Percentiles rank a stretch among this genome's conserved stretches.
phyloP scores from a whole-genome alignment of 2,113 vertebrate genomes.

The Coryphaenoides rupestris region DNA sequence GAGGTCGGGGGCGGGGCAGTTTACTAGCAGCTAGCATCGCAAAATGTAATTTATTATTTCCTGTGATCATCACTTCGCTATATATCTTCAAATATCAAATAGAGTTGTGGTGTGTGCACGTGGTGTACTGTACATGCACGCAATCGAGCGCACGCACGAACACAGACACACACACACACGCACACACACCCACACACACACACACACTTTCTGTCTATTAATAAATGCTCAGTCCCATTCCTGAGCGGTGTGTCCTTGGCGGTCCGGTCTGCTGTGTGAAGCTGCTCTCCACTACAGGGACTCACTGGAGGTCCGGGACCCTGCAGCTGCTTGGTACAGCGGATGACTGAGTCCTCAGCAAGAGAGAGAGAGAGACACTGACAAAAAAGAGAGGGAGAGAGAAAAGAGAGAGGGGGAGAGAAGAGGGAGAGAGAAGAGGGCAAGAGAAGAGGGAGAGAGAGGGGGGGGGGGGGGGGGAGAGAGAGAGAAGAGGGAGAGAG shows the following conservation, averaged over 20 bases:
- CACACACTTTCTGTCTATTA: slow-evolving; percentile 43
- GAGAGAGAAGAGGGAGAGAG: too few relatives aligned
- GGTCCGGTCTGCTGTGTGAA: slow-evolving; percentile 53
- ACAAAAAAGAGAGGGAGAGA: too few relatives aligned
- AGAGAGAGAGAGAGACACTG: too few relatives aligned
- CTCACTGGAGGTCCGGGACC: slow-evolving; percentile 50
- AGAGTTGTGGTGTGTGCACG: slow-evolving; percentile 30
- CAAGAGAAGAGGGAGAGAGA: too few relatives aligned
- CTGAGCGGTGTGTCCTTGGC: slow-evolving; percentile 52
- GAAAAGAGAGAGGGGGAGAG: too few relatives aligned
- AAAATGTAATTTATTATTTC: slow-evolving; percentile 31
- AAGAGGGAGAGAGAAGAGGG: too few relatives aligned
- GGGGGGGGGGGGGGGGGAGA: too few relatives aligned
- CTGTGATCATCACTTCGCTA: slow-evolving; percentile 25
- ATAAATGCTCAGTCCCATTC: slow-evolving; percentile 48
- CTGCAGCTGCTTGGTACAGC: slow-evolving; percentile 57
- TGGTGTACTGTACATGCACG: background rate
- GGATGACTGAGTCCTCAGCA: too few relatives aligned
- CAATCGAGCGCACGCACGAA: slow-evolving; percentile 27
- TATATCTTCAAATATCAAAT: slow-evolving; percentile 16
- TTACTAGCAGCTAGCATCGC: slow-evolving; percentile 2
- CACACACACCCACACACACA: slow-evolving; percentile 34
- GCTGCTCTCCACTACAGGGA: slow-evolving; percentile 50
- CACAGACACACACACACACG: too few relatives aligned
- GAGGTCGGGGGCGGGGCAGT: slow-evolving; percentile 6